Conservation (phyloP, 1,140 invertebrate species). For the Cryptotermes secundus region DNA sequence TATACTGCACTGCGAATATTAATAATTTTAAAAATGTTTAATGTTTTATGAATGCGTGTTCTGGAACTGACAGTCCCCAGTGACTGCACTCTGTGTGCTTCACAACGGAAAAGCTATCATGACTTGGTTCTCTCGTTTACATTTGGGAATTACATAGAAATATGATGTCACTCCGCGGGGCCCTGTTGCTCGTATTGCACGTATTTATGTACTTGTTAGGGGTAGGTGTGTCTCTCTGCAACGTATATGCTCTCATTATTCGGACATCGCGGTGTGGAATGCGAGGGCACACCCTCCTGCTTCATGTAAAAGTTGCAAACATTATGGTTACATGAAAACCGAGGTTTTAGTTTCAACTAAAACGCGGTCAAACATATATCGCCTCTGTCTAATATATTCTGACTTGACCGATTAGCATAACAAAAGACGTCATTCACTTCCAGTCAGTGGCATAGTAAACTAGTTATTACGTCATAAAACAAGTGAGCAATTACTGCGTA, state of each 20-base stretch:
- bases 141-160: conserved; percentile 8
- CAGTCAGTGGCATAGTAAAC: too few relatives aligned
- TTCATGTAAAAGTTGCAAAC: neutral
- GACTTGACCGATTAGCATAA: too few relatives aligned
- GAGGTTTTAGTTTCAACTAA: too few relatives aligned
- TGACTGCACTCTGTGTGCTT: neutral
- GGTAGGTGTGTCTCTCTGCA: neutral
- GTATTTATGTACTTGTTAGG: neutral
- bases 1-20: too few relatives aligned
- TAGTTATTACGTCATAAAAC: too few relatives aligned
- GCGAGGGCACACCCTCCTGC: neutral
- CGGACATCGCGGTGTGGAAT: neutral
- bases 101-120: neutral
- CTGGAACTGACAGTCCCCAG: neutral
- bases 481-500: too few relatives aligned
- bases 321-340: neutral
- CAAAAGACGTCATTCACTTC: too few relatives aligned
- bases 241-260: neutral
- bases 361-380: too few relatives aligned
- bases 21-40: too few relatives aligned
- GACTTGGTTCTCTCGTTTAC: neutral
- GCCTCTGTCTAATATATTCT: too few relatives aligned
- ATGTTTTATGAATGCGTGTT: neutral
- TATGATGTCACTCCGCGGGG: neutral
- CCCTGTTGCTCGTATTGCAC: too few relatives aligned